Base-by-base conservation (phyloP, 2,888 invertebrate species). In the Brachypalpus laphriformis region DNA sequence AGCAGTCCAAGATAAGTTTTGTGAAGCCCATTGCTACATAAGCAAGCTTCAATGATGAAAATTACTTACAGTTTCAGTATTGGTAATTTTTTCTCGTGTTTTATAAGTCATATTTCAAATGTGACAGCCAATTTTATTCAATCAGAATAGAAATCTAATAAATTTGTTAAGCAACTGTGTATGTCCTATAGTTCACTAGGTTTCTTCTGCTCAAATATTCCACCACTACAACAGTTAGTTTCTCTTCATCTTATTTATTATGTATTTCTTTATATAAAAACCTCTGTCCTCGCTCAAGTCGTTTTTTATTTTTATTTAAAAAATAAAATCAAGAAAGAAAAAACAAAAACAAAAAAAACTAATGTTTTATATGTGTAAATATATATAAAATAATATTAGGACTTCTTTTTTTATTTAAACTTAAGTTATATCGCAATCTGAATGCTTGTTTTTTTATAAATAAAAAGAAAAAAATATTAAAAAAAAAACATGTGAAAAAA, bases 211-310 rank as follows among this genome's bases (percentile, higher is more conserved):
- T 77, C 65, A 72, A 66, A 59, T 72, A 76, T 47, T 77, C 72
- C 68, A 77, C 66, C 81, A 57, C 40, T 14, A 47, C 25, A 81
- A 20, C 37, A 40, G 47, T 77, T 66, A 20, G 76, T 66, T 70
- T 66, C 70, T 76, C 57, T 28, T 57, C 16, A 59, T 59, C 9
- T 82, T 34, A 77, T 70, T 77, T 77, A 82, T 72, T 65, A 47
- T 40, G n/a, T 34, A 45, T 42, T 47, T 66, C 51, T 47, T 47
- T 54, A 11, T 37, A 47, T 57, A 40, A 68, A 78, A 82, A 82
- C 71, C 68, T 74, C 49, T 83, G 71, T 70, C 83, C 83, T 83
- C 83, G 83, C 83, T 83, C 78, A 83, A 83, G 68, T 74, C 78
- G 65, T 76, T 57, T 65, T 65, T 70, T 40, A 25, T 34, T 34